phyloP scores from a whole-genome alignment of 2,113 vertebrate genomes.

The Microtus ochrogaster region DNA sequence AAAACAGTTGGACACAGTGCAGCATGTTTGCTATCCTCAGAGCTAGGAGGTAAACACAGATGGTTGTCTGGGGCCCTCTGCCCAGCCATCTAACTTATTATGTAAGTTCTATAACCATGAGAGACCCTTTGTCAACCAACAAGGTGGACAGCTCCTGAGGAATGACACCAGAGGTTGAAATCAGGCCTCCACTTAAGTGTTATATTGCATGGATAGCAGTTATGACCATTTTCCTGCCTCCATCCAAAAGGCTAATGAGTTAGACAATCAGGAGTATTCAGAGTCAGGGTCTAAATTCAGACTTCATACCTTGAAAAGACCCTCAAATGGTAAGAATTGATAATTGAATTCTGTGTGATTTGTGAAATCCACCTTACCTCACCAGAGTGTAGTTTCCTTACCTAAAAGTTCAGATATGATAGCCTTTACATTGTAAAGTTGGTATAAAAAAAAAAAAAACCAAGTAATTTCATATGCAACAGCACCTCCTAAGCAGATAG shows the following conservation, averaged over 20 bases:
- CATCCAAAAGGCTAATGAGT: neutral
- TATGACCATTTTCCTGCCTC: constrained; percentile 30
- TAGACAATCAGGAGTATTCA: neutral
- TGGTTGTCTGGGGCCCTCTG: neutral
- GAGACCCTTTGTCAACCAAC: neutral
- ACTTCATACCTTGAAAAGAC: neutral
- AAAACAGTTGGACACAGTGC: neutral
- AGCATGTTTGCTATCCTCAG: too few relatives aligned
- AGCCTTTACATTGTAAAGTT: neutral
- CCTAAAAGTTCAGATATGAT: neutral
- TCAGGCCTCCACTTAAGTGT: too few relatives aligned
- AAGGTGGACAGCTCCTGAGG: too few relatives aligned
- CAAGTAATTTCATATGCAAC: neutral
- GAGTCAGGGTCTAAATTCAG: neutral
- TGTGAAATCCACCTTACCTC: neutral
- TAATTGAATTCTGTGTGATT: constrained; percentile 29
- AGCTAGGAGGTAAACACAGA: neutral
- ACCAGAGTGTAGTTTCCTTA: neutral
- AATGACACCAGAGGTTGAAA: neutral
- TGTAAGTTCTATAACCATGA: neutral
- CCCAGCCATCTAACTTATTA: neutral
- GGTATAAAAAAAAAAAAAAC: constrained; percentile 17
- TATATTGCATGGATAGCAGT: neutral
- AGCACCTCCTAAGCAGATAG: neutral
- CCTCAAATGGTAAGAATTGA: neutral